phyloP scores from a whole-genome alignment of 2,797 vertebrate genomes.

The Hypotaenidia philippensis region DNA sequence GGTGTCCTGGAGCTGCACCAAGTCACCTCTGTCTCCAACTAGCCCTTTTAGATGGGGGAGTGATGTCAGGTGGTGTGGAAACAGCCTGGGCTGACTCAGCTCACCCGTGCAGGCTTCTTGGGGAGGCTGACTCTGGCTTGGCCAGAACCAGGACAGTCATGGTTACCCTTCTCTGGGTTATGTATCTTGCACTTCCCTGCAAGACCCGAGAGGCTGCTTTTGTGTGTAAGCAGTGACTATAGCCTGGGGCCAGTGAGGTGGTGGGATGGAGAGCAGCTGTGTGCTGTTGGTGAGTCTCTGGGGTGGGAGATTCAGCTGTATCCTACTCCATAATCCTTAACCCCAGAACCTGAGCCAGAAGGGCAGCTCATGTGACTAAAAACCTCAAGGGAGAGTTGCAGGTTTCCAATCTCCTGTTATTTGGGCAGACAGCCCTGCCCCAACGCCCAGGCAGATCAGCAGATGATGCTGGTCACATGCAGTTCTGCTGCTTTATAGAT shows the following conservation, averaged over 20 bases:
- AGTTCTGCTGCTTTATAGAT: neutral
- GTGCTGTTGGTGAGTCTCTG: neutral
- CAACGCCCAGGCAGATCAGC: neutral
- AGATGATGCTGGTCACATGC: neutral
- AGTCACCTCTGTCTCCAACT: no score
- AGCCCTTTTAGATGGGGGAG: no score
- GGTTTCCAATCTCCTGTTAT: neutral
- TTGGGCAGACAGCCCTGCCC: neutral
- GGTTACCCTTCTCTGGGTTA: neutral
- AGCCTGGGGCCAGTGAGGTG: rapidly evolving
- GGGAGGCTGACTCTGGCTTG: no score
- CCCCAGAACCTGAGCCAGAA: neutral
- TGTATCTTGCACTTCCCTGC: no score
- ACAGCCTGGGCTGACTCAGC: no score
- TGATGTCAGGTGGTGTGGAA: no score
- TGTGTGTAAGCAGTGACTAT: neutral
- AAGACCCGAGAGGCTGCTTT: neutral
- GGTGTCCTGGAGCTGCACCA: no score
- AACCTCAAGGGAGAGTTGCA: neutral
- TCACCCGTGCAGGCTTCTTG: no score
- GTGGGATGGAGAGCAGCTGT: neutral
- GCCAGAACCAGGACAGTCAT: no score
- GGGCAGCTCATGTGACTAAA: neutral
- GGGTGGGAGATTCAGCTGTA: neutral
- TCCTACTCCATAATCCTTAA: neutral